A percentile compares a stretch with the other conserved stretches of the same genome.
Conservation (phyloP, 2,113 vertebrate species). For the Pleuronectes platessa region DNA sequence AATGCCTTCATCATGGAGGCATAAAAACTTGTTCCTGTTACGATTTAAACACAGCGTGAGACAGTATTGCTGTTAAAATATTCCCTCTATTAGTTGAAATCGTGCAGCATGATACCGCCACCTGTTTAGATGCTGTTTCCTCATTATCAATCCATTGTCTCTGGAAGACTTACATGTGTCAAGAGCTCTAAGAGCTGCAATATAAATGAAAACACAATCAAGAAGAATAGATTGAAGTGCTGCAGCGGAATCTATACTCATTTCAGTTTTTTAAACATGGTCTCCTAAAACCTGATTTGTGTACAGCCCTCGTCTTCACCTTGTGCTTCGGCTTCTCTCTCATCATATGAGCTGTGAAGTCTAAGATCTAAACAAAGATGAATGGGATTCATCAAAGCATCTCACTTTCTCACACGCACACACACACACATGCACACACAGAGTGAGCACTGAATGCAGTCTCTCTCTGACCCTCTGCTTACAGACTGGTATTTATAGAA, state of each 20-base stretch:
- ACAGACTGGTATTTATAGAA: constrained; percentile 62
- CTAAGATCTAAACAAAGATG: constrained; percentile 40
- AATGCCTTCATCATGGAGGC: no score
- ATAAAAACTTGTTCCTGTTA: no score
- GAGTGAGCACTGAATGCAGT: constrained; percentile 43
- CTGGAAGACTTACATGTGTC: neutral
- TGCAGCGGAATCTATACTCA: neutral
- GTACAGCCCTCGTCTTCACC: neutral
- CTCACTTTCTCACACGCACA: constrained; percentile 22
- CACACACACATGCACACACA: no score
- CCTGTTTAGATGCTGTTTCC: neutral
- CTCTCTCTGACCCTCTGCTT: constrained; percentile 49
- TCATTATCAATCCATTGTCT: neutral
- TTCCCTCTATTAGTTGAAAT: neutral
- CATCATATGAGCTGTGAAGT: constrained; percentile 16
- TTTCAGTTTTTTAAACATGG: constrained; percentile 1
- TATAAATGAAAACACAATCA: neutral
- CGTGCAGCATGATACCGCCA: neutral
- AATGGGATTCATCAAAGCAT: constrained; percentile 48
- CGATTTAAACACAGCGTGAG: no score
- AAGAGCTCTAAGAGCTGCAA: neutral
- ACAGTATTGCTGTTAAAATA: no score
- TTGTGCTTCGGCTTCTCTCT: constrained; percentile 13
- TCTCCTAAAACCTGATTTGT: constrained; percentile 7
- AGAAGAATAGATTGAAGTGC: neutral